Base-by-base conservation (phyloP, 2,797 vertebrate genomes). In the Halcyon chelicuti region DNA sequence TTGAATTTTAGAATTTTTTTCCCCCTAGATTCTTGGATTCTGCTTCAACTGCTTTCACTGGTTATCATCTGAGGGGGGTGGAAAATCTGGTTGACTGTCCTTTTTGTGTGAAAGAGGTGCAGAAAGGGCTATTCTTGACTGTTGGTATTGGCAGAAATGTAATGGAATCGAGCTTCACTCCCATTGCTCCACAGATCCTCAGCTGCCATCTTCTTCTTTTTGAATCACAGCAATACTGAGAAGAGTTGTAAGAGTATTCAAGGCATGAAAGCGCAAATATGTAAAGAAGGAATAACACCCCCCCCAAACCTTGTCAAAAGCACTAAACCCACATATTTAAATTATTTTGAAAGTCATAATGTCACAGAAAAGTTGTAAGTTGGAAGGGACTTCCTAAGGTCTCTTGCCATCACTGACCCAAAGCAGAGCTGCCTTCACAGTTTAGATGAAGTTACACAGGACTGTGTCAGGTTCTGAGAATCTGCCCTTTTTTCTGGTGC, bases 21-120 rank as follows among this genome's bases (percentile, higher is more conserved):
- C 0, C 37, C 60, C 0, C 37, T 33, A 9, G 14, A 8, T 81
- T 75, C 22, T 40, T 84, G 68, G 8, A 35, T 71, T 74, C 71
- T 78, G 7, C 14, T 86, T 77, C 31, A 61, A 8, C 10, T 74
- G 14, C 39, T 80, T 83, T 88, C 19, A 12, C 14, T 80, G 46
- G 10, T 65, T 57, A 21, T n/a, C 14, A 49, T 4, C 40, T 52
- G 63, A 37, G 63, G 29, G 26, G 61, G 39, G 4, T 25, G 65
- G 61, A 75, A 63, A 33, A 15, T 2, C 4, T 31, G 20, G 0
- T 22, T 29, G 33, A 39, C 12, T 1, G 1, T 40, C 21, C 14
- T 29, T 23, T 86, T 46, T 22, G 46, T 46, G 46, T 46, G 46
- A 46, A 46, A 46, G 46, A 46, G 46, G 46, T 40, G 17, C 8